Percentiles rank a stretch among this genome's conserved stretches.
These are phyloP conservation scores for Perizoma flavofasciatum DNA, from an alignment of 2,888 invertebrate species.

Conservation along the genomic window DNA sequence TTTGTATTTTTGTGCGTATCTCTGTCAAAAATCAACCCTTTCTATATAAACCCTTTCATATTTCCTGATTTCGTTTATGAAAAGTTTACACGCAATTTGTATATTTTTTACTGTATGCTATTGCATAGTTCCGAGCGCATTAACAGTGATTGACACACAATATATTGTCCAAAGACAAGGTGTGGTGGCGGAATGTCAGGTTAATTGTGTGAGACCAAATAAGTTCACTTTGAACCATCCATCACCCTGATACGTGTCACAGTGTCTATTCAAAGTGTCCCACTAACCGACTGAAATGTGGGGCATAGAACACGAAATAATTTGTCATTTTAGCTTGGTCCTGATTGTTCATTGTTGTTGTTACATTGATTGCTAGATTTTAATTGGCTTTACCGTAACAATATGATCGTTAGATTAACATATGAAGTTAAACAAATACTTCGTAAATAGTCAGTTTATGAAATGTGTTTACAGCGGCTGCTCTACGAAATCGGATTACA, in stretches of 20 bases:
- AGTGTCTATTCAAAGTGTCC: conserved; percentile 58
- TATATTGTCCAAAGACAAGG: conserved; percentile 72
- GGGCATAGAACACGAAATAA: conserved; percentile 60
- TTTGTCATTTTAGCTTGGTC: conserved; percentile 58
- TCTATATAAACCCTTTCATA: no score
- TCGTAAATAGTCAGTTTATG: background rate
- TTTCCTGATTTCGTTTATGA: no score
- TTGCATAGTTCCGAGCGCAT: conserved; percentile 64
- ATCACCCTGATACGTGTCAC: conserved; percentile 65
- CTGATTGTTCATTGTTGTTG: conserved; percentile 31
- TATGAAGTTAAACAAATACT: background rate
- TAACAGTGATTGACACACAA: conserved; percentile 72
- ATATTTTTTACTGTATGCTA: conserved; percentile 38
- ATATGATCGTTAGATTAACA: background rate
- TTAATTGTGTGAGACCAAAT: conserved; percentile 71
- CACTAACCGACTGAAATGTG: conserved; percentile 65
- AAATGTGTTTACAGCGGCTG: conserved; percentile 1
- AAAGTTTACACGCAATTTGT: no score
- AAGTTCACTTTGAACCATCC: conserved; percentile 64
- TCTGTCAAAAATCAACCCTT: background rate
- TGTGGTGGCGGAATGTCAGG: conserved; percentile 69
- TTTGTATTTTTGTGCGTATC: background rate
- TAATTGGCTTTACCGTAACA: conserved; percentile 2
- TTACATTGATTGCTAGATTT: conserved; percentile 13
- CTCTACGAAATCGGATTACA: conserved; percentile 18